phyloP scores from a whole-genome alignment of 2,888 invertebrate species.

The Dynastes grantii region DNA sequence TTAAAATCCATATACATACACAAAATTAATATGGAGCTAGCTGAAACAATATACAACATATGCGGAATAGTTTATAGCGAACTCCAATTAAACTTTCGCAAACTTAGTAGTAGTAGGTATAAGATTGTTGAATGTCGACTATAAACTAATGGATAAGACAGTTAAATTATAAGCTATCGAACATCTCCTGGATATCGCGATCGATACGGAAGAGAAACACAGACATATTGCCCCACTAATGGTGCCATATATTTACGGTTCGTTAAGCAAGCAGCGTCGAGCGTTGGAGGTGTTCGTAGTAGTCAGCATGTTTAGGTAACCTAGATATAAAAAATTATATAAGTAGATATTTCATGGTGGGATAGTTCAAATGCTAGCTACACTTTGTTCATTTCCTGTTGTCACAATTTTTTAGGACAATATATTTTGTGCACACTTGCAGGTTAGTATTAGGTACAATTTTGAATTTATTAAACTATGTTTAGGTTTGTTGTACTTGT shows the following conservation, averaged over 20 bases:
- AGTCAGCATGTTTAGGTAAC: too few relatives aligned
- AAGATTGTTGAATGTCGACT: constrained; percentile 13
- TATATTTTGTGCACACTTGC: too few relatives aligned
- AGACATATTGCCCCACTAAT: neutral
- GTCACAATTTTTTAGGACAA: too few relatives aligned
- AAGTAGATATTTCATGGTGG: too few relatives aligned
- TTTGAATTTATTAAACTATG: too few relatives aligned
- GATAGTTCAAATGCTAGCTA: too few relatives aligned
- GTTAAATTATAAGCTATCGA: constrained; percentile 25
- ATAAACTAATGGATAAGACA: constrained; percentile 4
- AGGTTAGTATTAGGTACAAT: too few relatives aligned
- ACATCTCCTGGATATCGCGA: constrained; percentile 5
- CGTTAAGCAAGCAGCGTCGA: neutral
- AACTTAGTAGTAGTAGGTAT: constrained; percentile 10
- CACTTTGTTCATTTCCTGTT: too few relatives aligned
- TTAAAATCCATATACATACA: neutral
- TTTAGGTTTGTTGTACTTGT: too few relatives aligned
- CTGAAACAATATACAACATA: constrained; percentile 31
- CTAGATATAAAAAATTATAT: too few relatives aligned
- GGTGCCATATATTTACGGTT: neutral
- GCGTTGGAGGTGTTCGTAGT: too few relatives aligned
- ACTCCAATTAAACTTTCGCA: constrained; percentile 32
- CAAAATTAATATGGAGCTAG: constrained; percentile 19
- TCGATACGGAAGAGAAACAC: neutral
- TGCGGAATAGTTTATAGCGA: constrained; percentile 29